These are phyloP conservation scores for Metallyticus violacea DNA, from an alignment of 2,888 invertebrate genomes.

Conservation along the genomic window DNA sequence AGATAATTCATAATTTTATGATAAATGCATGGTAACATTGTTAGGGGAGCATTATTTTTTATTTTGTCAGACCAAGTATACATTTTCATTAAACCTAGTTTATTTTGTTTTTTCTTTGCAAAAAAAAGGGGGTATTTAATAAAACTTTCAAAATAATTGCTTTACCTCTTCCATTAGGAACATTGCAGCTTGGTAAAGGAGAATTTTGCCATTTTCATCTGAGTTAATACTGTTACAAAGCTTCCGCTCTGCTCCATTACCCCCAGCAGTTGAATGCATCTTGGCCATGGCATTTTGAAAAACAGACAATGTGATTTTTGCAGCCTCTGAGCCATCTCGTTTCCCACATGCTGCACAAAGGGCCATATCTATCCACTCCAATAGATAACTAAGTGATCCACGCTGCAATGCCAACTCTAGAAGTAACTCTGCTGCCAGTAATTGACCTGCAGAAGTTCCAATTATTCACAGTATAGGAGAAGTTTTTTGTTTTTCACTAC, in stretches of 20 bases:
- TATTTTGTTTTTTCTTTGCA: no score
- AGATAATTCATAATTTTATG: no score
- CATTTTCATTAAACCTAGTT: neutral
- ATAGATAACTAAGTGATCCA: conserved; percentile 56
- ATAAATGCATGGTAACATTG: neutral
- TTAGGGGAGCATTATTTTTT: no score
- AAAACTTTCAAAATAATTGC: no score
- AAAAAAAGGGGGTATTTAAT: neutral
- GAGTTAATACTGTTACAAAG: neutral
- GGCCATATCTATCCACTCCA: conserved; percentile 63
- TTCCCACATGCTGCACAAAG: conserved; percentile 40
- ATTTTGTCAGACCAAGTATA: no score
- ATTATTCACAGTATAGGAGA: neutral
- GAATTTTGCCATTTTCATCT: conserved; percentile 34
- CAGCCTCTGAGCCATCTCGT: neutral
- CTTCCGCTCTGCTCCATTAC: neutral
- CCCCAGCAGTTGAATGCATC: conserved; percentile 31
- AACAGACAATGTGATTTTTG: conserved; percentile 24
- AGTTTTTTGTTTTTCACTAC: neutral
- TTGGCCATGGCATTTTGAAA: conserved; percentile 30
- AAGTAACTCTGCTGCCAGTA: conserved; percentile 52
- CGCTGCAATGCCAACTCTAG: conserved; percentile 57
- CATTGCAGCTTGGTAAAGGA: conserved; percentile 54
- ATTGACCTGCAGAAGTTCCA: conserved; percentile 40
- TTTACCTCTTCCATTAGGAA: conserved; percentile 53